phyloP scores from a whole-genome alignment of 2,888 invertebrate species.

The Alviniconcha strummeri region DNA sequence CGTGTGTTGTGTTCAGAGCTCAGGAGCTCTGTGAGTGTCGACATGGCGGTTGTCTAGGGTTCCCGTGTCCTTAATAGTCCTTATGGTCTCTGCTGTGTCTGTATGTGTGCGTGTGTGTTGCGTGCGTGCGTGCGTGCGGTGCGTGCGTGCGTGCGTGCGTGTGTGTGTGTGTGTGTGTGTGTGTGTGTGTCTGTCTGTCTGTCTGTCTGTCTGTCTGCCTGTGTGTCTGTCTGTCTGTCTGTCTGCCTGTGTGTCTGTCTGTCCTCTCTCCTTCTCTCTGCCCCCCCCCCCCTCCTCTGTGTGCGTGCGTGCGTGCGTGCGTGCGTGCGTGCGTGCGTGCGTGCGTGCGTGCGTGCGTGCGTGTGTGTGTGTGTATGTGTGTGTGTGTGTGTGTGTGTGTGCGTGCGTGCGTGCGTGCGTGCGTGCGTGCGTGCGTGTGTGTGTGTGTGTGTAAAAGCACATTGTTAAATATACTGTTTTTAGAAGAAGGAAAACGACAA shows the following conservation, averaged over 20 bases:
- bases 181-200: neutral
- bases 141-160: neutral
- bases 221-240: too few relatives aligned
- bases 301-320: neutral
- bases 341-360: conserved; percentile 18
- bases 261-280: too few relatives aligned
- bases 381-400: conserved; percentile 9
- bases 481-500: neutral
- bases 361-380: conserved; percentile 19
- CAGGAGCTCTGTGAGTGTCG: too few relatives aligned
- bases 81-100: neutral
- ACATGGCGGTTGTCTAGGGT: too few relatives aligned
- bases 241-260: too few relatives aligned
- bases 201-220: neutral
- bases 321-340: conserved; percentile 1
- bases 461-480: neutral
- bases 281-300: too few relatives aligned
- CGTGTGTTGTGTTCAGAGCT: too few relatives aligned
- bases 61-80: too few relatives aligned
- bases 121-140: neutral
- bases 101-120: neutral
- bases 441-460: neutral
- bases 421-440: neutral
- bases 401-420: neutral
- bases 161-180: neutral